phyloP scores from a whole-genome alignment of 2,797 vertebrate species.

The Neostethus bicornis region DNA sequence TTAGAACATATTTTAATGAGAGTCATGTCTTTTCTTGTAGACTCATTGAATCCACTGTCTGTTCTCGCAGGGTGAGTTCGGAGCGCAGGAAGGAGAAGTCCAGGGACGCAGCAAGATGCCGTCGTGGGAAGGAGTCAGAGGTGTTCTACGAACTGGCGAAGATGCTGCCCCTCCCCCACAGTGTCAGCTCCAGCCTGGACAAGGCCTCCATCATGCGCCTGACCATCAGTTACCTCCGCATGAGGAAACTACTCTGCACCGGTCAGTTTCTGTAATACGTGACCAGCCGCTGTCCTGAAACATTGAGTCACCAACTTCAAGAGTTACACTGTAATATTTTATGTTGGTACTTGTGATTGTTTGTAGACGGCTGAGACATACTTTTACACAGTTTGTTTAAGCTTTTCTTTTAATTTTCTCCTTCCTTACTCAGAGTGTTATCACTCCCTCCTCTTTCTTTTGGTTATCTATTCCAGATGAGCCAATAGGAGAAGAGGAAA shows the following conservation, averaged over 20 bases:
- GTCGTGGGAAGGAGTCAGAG: slow-evolving; percentile 95
- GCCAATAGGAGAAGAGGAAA: slow-evolving; percentile 75
- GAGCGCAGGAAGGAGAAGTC: slow-evolving; percentile 98
- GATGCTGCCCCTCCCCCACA: slow-evolving; percentile 94
- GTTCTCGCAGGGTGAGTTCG: slow-evolving; percentile 86
- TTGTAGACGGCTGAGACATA: not conserved
- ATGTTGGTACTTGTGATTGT: not conserved
- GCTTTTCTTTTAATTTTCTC: slow-evolving; percentile 5
- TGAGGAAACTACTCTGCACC: slow-evolving; percentile 89
- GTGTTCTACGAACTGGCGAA: slow-evolving; percentile 96
- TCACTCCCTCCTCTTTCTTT: not conserved
- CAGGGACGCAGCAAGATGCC: slow-evolving; percentile 91
- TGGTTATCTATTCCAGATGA: slow-evolving; percentile 74
- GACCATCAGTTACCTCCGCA: slow-evolving; percentile 95
- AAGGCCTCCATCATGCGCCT: slow-evolving; percentile 99
- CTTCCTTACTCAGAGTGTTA: not conserved
- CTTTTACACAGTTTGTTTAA: not conserved
- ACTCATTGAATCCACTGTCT: slow-evolving; percentile 11
- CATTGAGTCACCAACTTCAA: not conserved
- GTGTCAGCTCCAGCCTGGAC: slow-evolving; percentile 91
- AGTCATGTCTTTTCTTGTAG: slow-evolving; percentile 31
- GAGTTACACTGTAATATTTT: slow-evolving; percentile 10
- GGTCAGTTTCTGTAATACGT: slow-evolving; percentile 82
- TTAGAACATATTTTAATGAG: slow-evolving; percentile 8
- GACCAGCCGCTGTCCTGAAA: no score